Evolutionary conservation across 92 coral and sea anemone species (phyloP).

Genomic region (Actinernus sp.): DNA sequence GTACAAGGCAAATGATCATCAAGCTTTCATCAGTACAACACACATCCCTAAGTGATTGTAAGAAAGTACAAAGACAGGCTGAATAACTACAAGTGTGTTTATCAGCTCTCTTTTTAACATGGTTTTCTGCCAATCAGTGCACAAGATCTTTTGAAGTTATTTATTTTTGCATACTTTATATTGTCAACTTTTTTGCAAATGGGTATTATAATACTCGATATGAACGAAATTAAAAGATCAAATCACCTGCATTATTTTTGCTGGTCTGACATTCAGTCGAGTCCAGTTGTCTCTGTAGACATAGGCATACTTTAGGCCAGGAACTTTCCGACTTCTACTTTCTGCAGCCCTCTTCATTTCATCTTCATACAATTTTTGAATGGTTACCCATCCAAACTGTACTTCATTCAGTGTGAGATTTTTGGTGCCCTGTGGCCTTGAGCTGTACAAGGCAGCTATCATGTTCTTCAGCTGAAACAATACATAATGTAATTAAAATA

Average conservation of each 20-base stretch:
- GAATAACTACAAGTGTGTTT: no score
- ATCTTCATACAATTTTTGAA: not conserved
- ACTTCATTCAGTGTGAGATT: not conserved
- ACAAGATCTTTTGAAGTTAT: no score
- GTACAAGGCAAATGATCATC: no score
- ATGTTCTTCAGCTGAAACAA: conserved; percentile 25
- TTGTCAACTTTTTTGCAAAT: not conserved
- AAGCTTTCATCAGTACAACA: no score
- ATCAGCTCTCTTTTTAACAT: no score
- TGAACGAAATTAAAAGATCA: no score
- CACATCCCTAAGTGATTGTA: no score
- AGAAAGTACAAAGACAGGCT: no score
- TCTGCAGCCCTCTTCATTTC: conserved; percentile 20
- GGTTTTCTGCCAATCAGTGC: no score
- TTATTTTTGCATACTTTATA: not conserved
- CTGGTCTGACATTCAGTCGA: conserved; percentile 41
- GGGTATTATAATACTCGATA: not conserved
- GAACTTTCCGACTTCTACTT: conserved; percentile 28
- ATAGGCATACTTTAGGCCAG: conserved; percentile 30
- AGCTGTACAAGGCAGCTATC: conserved; percentile 44
- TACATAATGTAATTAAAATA: not conserved
- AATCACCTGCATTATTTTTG: conserved; percentile 46
- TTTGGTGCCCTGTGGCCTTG: conserved; percentile 27
- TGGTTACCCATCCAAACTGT: conserved; percentile 29
- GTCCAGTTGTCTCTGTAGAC: conserved; percentile 51